Conservation (phyloP, 2,797 vertebrate species). For the Podarcis siculus region DNA sequence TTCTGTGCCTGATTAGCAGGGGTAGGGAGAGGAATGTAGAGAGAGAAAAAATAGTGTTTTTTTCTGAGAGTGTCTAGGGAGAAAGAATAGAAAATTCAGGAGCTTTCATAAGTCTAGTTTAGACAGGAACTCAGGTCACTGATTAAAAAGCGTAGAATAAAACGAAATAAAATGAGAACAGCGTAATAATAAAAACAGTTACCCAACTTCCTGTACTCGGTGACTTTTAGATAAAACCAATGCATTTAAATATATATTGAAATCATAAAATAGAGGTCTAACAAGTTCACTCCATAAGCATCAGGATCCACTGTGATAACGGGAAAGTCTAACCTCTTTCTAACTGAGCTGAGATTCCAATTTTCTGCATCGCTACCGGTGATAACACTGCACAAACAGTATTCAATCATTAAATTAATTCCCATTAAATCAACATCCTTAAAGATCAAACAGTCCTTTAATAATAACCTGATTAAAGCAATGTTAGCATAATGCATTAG, state of each 20-base stretch:
- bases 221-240: conserved; percentile 48
- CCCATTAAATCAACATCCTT: conserved; percentile 75
- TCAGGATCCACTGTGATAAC: conserved; percentile 53
- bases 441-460: conserved; percentile 72
- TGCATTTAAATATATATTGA: conserved; percentile 46
- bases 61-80: not conserved
- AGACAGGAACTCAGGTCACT: conserved; percentile 36
- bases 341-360: conserved; percentile 70
- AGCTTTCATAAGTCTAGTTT: conserved; percentile 47
- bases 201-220: conserved; percentile 30
- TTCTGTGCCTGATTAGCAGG: conserved; percentile 10
- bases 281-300: conserved; percentile 53
- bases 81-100: conserved; percentile 32
- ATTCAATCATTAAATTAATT: conserved; percentile 76
- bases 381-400: conserved; percentile 72
- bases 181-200: conserved; percentile 22
- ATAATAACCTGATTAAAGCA: conserved; percentile 70
- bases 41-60: conserved; percentile 20
- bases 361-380: conserved; percentile 75
- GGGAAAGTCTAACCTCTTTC: conserved; percentile 63
- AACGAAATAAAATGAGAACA: conserved; percentile 24
- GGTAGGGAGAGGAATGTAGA: conserved; percentile 26
- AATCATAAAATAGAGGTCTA: conserved; percentile 48
- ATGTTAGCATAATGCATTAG: conserved; percentile 65
- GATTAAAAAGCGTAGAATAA: conserved; percentile 28